Base-by-base conservation (phyloP, 2,113 vertebrate genomes). In the Labeo catla region DNA sequence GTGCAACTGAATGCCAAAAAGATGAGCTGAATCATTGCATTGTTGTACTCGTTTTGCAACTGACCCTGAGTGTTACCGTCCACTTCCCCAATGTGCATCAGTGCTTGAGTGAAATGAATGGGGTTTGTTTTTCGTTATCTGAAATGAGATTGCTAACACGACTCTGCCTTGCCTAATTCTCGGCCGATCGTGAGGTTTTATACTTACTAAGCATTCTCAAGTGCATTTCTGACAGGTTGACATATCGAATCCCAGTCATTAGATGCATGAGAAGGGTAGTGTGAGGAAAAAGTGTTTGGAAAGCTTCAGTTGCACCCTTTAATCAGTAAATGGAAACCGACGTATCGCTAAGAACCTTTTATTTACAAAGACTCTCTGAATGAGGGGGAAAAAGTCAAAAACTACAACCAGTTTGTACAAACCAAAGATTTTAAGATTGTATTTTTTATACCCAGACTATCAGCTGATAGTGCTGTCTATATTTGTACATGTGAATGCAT, bases 401-500 rank as follows among this genome's bases (percentile, higher is more conserved):
- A 80, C 34, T 13, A 74, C 74, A 43, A 43, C 54, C 16, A 65
- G 94, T 95, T 97, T 95, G 95, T 95, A 97, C 79, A 96, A 84
- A 98, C 97, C 98, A 99, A 99, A 99, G 97, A 98, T 91, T 87
- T 89, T 87, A 85, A 72, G 88, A 91, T 87, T 89, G 73, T 93
- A 92, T 81, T 84, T 89, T 92, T 94, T 94, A 61, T 59, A 95
- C 93, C 94, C 91, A 84, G 92, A 94, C 95, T 93, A 94, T 93
- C 91, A 83, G 90, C 89, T 91, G 70, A 94, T 94, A 92, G 93
- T 93, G 87, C 90, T 95, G 89, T 93, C 91, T 96, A 93, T 97
- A 94, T 97, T 96, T 97, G 95, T 98, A 96, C 93, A 96, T 93
- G 93, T 95, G 94, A 95, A 93, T 94, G 93, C 95, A 95, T 96